Conservation (phyloP, 2,797 vertebrate species). For the Pelobates cultripes region DNA sequence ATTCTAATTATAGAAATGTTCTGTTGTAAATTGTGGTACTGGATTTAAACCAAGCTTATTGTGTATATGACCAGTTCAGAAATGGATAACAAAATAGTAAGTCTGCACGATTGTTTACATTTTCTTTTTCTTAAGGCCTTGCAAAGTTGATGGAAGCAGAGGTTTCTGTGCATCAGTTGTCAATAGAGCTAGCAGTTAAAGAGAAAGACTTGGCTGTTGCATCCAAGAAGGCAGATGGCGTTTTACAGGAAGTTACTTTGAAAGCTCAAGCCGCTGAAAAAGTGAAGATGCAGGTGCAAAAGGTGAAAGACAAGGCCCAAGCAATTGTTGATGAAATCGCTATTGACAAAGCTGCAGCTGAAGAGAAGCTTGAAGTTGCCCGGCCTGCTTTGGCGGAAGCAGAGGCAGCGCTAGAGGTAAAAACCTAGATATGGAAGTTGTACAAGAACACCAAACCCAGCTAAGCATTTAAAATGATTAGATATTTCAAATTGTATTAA, state of each 20-base stretch:
- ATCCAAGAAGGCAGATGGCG: slow-evolving; percentile 76
- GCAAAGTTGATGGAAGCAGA: slow-evolving; percentile 84
- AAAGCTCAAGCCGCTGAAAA: slow-evolving; percentile 81
- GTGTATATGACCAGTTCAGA: no score
- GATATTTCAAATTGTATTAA: no score
- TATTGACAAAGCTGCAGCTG: slow-evolving; percentile 75
- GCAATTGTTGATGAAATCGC: slow-evolving; percentile 84
- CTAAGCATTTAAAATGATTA: no score
- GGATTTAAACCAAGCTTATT: no score
- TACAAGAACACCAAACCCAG: no score
- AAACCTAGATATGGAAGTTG: background rate
- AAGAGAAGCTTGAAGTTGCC: slow-evolving; percentile 80
- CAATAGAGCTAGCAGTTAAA: slow-evolving; percentile 75
- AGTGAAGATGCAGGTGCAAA: slow-evolving; percentile 84
- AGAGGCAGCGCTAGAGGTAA: slow-evolving; percentile 79
- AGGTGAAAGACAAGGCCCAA: slow-evolving; percentile 85
- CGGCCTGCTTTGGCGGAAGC: slow-evolving; percentile 80
- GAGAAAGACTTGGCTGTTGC: slow-evolving; percentile 79
- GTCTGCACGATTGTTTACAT: background rate
- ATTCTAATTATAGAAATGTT: no score
- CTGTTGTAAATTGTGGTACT: no score
- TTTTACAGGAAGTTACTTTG: slow-evolving; percentile 77
- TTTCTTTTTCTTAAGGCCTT: slow-evolving; percentile 69
- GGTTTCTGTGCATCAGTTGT: slow-evolving; percentile 77
- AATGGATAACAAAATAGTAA: no score